A percentile compares a stretch with the other conserved stretches of the same genome.
phyloP scores from a whole-genome alignment of 1,140 invertebrate genomes.

The Babylonia areolata region DNA sequence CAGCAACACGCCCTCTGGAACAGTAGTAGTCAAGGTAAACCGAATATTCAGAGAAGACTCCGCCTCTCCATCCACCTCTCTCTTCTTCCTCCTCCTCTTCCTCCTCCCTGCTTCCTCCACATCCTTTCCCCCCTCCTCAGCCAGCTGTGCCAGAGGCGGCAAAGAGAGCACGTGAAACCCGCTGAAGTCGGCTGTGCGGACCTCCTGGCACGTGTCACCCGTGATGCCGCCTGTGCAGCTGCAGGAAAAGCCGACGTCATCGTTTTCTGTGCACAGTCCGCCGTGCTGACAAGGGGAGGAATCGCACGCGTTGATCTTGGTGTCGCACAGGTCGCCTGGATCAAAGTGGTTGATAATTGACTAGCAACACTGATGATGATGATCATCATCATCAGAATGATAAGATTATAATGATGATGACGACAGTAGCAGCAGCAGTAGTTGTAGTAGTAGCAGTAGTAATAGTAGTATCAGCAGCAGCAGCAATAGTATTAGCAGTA shows the following conservation, averaged over 20 bases:
- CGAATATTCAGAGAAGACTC: constrained; percentile 19
- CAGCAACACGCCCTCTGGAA: constrained; percentile 45
- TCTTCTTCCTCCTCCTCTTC: constrained; percentile 11
- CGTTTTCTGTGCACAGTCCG: constrained; percentile 71
- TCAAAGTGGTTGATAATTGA: constrained; percentile 30
- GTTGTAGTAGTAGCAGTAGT: too few relatives aligned
- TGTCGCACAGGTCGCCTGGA: constrained; percentile 54
- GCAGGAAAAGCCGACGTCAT: constrained; percentile 60
- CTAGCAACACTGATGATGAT: not conserved
- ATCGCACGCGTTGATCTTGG: constrained; percentile 58
- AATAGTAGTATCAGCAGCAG: too few relatives aligned
- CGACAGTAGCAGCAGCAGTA: too few relatives aligned
- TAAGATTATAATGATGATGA: too few relatives aligned
- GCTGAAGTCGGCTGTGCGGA: constrained; percentile 46
- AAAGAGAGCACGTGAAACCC: constrained; percentile 36
- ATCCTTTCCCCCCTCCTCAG: not conserved
- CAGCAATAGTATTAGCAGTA: too few relatives aligned
- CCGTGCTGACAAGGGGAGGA: constrained; percentile 60
- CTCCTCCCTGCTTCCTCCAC: not conserved
- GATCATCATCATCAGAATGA: too few relatives aligned
- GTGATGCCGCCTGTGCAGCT: constrained; percentile 47
- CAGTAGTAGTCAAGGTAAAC: constrained; percentile 49
- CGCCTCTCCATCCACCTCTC: too few relatives aligned
- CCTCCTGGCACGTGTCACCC: constrained; percentile 62
- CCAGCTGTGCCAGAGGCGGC: not conserved